phyloP scores from a whole-genome alignment of 2,113 vertebrate genomes.

The Colossoma macropomum region DNA sequence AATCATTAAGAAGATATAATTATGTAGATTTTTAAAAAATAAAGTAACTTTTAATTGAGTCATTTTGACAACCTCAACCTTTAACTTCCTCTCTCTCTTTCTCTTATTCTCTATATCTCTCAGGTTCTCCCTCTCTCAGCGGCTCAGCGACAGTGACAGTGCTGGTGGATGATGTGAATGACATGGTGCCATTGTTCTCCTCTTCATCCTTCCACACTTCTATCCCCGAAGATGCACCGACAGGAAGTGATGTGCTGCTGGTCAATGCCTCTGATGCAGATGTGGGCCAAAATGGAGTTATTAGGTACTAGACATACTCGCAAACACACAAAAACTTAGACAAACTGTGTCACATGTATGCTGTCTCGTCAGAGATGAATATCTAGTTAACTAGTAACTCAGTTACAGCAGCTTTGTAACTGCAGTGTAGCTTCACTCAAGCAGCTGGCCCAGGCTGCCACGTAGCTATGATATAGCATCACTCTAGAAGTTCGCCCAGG shows the following conservation, averaged over 20 bases:
- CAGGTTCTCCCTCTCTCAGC: slow-evolving; percentile 90
- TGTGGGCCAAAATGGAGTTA: slow-evolving; percentile 86
- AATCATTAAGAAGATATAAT: too few species aligned
- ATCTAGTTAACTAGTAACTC: too few species aligned
- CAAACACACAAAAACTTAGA: slow-evolving; percentile 37
- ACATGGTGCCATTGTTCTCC: slow-evolving; percentile 88
- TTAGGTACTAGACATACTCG: slow-evolving; percentile 80
- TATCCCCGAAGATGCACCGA: slow-evolving; percentile 88
- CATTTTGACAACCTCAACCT: too few species aligned
- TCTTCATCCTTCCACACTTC: slow-evolving; percentile 83
- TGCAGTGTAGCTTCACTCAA: too few species aligned
- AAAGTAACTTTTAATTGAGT: too few species aligned
- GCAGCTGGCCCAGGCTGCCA: too few species aligned
- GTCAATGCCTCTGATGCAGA: slow-evolving; percentile 92
- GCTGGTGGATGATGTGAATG: slow-evolving; percentile 91
- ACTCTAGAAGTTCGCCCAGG: too few species aligned
- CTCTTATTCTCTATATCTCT: neutral
- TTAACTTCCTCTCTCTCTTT: neutral
- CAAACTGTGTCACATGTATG: neutral
- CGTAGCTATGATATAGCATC: too few species aligned
- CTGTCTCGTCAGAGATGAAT: neutral
- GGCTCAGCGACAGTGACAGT: slow-evolving; percentile 91
- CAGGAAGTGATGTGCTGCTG: slow-evolving; percentile 90
- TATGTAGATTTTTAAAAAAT: too few species aligned
- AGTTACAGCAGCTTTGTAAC: too few species aligned